Percentiles rank a stretch among this genome's conserved stretches.
These are phyloP conservation scores for Leptonema lineaticorne DNA, from an alignment of 1,140 invertebrate genomes.

Conservation along the genomic window DNA sequence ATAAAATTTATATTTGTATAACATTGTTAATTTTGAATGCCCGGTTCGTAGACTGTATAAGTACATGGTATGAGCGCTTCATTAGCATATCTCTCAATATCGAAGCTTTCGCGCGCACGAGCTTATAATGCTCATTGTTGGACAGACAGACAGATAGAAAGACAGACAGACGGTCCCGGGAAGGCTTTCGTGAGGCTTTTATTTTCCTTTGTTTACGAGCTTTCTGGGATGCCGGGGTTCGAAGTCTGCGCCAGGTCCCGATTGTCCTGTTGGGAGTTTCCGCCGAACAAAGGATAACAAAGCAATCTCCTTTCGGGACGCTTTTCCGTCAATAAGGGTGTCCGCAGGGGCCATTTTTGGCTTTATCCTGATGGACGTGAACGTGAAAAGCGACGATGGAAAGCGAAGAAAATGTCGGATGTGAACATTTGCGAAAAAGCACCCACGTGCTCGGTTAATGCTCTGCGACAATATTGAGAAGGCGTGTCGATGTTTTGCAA, in stretches of 20 bases:
- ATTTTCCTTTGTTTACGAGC: constrained; percentile 17
- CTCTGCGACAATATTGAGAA: too few species aligned
- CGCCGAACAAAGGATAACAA: constrained; percentile 8
- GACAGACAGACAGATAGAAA: too few species aligned
- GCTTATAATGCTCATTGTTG: neutral
- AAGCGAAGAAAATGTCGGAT: neutral
- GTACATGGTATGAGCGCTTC: too few species aligned
- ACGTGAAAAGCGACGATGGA: neutral
- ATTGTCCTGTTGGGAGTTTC: constrained; percentile 2
- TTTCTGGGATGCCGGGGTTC: neutral
- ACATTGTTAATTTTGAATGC: too few species aligned
- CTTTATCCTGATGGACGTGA: neutral
- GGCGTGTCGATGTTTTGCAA: too few species aligned
- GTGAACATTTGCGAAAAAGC: too few species aligned
- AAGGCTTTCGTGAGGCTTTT: neutral
- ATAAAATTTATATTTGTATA: too few species aligned
- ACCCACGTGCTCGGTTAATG: too few species aligned
- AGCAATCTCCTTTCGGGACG: neutral
- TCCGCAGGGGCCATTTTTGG: too few species aligned
- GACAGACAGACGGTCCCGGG: neutral
- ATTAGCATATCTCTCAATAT: constrained; percentile 1
- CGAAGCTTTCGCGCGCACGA: neutral
- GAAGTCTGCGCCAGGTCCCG: neutral
- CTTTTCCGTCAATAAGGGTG: too few species aligned
- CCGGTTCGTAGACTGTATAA: too few species aligned